Conservation (phyloP, 2,888 invertebrate genomes). For the Panorpa germanica region DNA sequence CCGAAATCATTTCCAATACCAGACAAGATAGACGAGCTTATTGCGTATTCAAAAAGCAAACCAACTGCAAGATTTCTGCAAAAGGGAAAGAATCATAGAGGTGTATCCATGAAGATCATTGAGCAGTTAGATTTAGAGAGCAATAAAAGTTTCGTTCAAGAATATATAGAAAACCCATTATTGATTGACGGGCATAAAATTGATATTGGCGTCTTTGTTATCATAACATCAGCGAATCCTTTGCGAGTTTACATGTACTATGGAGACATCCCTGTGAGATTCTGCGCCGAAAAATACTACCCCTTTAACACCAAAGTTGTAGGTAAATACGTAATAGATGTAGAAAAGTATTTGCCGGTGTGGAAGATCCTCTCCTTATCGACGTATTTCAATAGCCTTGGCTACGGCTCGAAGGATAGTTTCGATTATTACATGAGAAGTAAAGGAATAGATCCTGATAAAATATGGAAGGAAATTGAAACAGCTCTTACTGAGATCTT, state of each 20-base stretch:
- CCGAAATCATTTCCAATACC: slow-evolving; percentile 83
- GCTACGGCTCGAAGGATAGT: slow-evolving; percentile 70
- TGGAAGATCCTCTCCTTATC: slow-evolving; percentile 77
- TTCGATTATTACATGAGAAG: slow-evolving; percentile 57
- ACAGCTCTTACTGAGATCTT: slow-evolving; percentile 50
- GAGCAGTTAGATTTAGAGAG: slow-evolving; percentile 49
- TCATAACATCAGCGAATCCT: slow-evolving; percentile 80
- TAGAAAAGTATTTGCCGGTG: slow-evolving; percentile 83
- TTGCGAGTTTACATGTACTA: slow-evolving; percentile 75
- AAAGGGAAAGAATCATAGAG: slow-evolving; percentile 82
- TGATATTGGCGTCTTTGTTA: slow-evolving; percentile 89
- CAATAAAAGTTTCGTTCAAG: slow-evolving; percentile 75
- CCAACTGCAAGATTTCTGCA: slow-evolving; percentile 65
- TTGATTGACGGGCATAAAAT: slow-evolving; percentile 88
- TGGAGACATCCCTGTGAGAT: slow-evolving; percentile 77
- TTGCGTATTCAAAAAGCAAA: slow-evolving; percentile 44
- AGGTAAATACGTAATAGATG: slow-evolving; percentile 86
- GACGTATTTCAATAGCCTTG: slow-evolving; percentile 46
- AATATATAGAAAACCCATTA: slow-evolving; percentile 74
- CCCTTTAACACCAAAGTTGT: slow-evolving; percentile 66
- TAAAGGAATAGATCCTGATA: slow-evolving; percentile 46
- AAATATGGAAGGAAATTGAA: slow-evolving; percentile 65
- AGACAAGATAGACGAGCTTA: slow-evolving; percentile 43
- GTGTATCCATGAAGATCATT: slow-evolving; percentile 55
- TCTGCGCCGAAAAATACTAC: slow-evolving; percentile 74